phyloP scores from a whole-genome alignment of 2,888 invertebrate genomes.

The Drosophila kuntzei region DNA sequence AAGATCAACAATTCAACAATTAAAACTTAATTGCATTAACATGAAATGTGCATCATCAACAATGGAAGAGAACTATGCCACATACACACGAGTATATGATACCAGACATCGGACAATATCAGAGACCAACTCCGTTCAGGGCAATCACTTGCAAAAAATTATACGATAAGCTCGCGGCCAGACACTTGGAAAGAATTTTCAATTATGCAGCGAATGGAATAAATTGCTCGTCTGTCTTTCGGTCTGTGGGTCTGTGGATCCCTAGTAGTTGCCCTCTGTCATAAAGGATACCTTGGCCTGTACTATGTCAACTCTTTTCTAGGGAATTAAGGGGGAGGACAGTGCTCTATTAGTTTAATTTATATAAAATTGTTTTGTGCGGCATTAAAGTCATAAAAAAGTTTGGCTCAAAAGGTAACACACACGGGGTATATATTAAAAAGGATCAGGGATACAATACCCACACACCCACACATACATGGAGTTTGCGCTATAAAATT shows the following conservation, averaged over 20 bases:
- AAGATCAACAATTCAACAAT: conserved; percentile 82
- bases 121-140: conserved; percentile 16
- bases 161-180: conserved; percentile 54
- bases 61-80: conserved; percentile 28
- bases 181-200: conserved; percentile 48
- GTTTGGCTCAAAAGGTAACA: conserved; percentile 66
- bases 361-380: conserved; percentile 82
- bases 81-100: neutral
- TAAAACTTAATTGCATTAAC: conserved; percentile 81
- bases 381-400: conserved; percentile 74
- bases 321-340: neutral
- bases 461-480: conserved; percentile 25
- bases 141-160: conserved; percentile 53
- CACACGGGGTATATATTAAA: conserved; percentile 72
- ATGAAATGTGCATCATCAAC: conserved; percentile 81
- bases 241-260: conserved; percentile 6
- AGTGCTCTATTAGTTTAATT: conserved; percentile 76
- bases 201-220: conserved; percentile 62
- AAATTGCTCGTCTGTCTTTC: conserved; percentile 49
- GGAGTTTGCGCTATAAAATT: conserved; percentile 73
- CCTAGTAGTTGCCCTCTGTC: conserved; percentile 20
- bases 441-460: conserved; percentile 67
- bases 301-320: conserved; percentile 5
- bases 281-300: conserved; percentile 29
- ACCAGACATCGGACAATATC: conserved; percentile 6